These are phyloP conservation scores for Podarcis lilfordi DNA, from an alignment of 2,797 vertebrate species.

Conservation along the genomic window DNA sequence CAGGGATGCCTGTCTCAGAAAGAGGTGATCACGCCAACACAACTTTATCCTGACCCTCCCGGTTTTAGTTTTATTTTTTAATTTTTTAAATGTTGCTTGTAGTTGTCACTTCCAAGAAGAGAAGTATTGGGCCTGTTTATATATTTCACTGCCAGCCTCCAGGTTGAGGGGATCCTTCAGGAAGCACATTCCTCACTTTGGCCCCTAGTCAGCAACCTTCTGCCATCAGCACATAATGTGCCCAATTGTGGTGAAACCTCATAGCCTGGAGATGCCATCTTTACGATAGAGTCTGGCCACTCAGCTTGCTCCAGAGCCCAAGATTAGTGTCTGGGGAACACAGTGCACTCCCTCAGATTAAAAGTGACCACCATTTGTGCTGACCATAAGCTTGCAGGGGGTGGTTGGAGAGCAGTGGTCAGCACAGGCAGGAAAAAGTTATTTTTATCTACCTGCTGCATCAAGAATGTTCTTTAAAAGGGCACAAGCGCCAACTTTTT, in stretches of 20 bases:
- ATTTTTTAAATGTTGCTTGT: neutral
- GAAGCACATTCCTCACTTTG: neutral
- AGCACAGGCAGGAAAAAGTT: too few relatives aligned
- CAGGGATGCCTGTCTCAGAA: too few relatives aligned
- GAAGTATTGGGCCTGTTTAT: too few relatives aligned
- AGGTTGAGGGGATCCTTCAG: neutral
- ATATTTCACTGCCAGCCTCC: neutral
- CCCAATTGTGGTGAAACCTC: accelerated
- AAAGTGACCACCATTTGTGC: too few relatives aligned
- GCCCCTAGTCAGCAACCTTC: neutral
- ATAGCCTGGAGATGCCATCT: too few relatives aligned
- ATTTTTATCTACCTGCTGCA: neutral
- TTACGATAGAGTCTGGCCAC: neutral
- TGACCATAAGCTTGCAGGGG: neutral
- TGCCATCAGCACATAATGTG: neutral
- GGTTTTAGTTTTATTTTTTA: neutral
- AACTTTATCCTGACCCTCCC: neutral
- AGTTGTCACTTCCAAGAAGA: neutral
- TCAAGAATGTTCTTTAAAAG: neutral
- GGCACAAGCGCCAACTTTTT: constrained; percentile 8
- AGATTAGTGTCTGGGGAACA: neutral
- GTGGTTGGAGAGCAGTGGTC: too few relatives aligned
- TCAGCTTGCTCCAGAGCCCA: neutral
- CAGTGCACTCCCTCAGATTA: neutral
- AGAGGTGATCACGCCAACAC: neutral